Evolutionary conservation across 2,888 invertebrate genomes (phyloP), one percentile per base, ranked within the genome.

Genomic region (Habrosyne pyritoides): DNA sequence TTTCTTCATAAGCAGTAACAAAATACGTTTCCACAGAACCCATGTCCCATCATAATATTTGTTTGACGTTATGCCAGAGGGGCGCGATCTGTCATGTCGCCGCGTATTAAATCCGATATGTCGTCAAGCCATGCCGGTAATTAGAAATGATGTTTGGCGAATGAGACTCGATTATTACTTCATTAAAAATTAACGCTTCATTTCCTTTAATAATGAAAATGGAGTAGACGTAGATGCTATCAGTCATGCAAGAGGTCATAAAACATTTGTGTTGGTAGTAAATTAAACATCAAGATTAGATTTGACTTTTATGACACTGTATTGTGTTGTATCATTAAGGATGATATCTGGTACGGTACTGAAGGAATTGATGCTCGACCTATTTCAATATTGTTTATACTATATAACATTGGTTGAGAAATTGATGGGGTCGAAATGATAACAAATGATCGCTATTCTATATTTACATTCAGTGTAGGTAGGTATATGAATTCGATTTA

Each of bases 401-500:
- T 53, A 55, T 66, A 63, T 67, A 70, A 68, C 64, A 73, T 70
- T 56, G 73, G 59, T 61, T 54, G 47, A 26, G 63, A 77, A 79
- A 86, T 83, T 83, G 79, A 83, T 83, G 79, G 73, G 71, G 70
- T 64, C 68, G 71, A 67, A 72, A 67, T 74, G 72, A 71, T 75
- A 82, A 86, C 82, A 80, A 84, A 86, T 81, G 80, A 77, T 73
- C 77, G 70, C 72, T 78, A 80, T 79, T 80, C 75, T 75, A 75
- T 79, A 81, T 83, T 84, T 82, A 86, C 83, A 82, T 81, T 81
- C 79, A 76, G 77, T 77, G 79, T 79, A n/a, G n/a, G n/a, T n/a
- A n/a, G n/a, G n/a, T n/a, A 81, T 81, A 81, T 73, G 79, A 80
- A 69, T 72, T 76, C 81, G 79, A 89, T 89, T 86, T 84, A 90